These are phyloP conservation scores for Drosophila seclusa DNA, from an alignment of 2,888 invertebrate species.

Conservation along the genomic window DNA sequence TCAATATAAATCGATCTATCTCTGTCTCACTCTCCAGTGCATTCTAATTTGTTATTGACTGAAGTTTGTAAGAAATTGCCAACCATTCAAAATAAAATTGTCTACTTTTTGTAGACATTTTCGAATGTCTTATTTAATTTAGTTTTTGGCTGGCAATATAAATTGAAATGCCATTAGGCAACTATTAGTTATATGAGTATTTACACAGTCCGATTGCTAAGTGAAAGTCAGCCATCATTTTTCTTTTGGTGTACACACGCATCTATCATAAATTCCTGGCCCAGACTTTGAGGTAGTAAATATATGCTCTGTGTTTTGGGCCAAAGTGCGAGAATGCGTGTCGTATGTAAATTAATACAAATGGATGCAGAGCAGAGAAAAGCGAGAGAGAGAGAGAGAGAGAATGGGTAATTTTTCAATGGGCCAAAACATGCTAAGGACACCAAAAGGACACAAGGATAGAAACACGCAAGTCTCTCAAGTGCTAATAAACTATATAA, in stretches of 20 bases:
- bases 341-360: slow-evolving; percentile 80
- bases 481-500: slow-evolving; percentile 81
- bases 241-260: slow-evolving; percentile 46
- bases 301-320: slow-evolving; percentile 4
- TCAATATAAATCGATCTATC: neutral
- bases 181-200: slow-evolving; percentile 16
- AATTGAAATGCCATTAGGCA: slow-evolving; percentile 6
- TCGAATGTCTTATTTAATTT: neutral
- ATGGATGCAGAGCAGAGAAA: slow-evolving; percentile 36
- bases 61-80: slow-evolving; percentile 23
- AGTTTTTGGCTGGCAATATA: neutral
- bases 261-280: slow-evolving; percentile 57
- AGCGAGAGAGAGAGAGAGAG: slow-evolving; percentile 12
- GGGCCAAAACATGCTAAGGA: slow-evolving; percentile 71
- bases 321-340: slow-evolving; percentile 74
- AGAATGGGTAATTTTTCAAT: slow-evolving; percentile 51
- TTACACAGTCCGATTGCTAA: slow-evolving; percentile 27
- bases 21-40: neutral
- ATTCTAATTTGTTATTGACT: slow-evolving; percentile 52
- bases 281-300: slow-evolving; percentile 4
- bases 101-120: slow-evolving; percentile 20
- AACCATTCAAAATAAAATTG: slow-evolving; percentile 44
- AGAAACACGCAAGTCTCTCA: slow-evolving; percentile 51
- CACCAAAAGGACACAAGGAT: slow-evolving; percentile 70
- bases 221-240: slow-evolving; percentile 38